Base-by-base conservation (phyloP, 1,140 invertebrate species). In the Manduca sexta region DNA sequence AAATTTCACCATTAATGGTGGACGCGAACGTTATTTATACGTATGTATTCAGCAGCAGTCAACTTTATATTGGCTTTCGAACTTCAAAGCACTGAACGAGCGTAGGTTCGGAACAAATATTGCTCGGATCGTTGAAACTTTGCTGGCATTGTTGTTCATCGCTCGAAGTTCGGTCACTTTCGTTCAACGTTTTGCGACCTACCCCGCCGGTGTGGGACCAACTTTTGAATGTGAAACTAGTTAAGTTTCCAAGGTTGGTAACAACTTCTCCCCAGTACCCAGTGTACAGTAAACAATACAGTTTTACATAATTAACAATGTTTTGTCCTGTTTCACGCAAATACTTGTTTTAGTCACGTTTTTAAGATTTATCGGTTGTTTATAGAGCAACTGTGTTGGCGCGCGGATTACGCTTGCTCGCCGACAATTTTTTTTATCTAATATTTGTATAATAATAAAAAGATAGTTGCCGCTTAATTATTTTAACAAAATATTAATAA, bases 151-250 rank as follows among this genome's bases (percentile, higher is more conserved):
- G 60, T 68, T 69, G 61, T 71, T 65, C 55, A 52, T 61, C 60
- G 61, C 26, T 46, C 47, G 35, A 75, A 80, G 54, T 76, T 80
- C 30, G 58, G 65, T 68, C 63, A 74, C 70, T 77, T 76, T 75
- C 64, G 63, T 64, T 62, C 56, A 49, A 49, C 42, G 40, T 60
- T 53, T 50, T 48, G 52, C 64, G 47, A 66, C 52, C 49, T 52
- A 56, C 52, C 52, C 48, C 41, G 51, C 50, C 41, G 52, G 30
- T 21, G 26, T 38, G 47, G 49, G 49, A 65, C 45, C 58, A 64
- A 74, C 64, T 72, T 73, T 72, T 62, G 60, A 68, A 67, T 57
- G 53, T 53, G 51, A 57, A 74, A 68, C 65, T 68, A 66, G 52
- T 64, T 40, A 55, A 62, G 56, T 65, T 72, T 51, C 61, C 64